Conservation (phyloP, 2,797 vertebrate species). For the Rhadinocentrus ornatus region DNA sequence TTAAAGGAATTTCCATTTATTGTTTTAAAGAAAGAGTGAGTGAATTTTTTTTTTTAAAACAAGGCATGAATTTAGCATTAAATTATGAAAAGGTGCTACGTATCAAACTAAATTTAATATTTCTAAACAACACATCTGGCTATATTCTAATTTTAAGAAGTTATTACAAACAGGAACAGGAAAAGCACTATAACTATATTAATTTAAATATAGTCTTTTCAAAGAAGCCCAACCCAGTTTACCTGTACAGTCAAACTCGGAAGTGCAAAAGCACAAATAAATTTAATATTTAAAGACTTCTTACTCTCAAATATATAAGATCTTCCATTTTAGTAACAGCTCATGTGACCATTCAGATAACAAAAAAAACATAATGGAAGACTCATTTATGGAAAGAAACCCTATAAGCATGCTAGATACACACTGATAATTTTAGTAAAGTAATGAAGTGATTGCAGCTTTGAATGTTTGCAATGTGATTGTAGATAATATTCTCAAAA, state of each 20-base stretch:
- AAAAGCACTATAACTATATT: slow-evolving; percentile 16
- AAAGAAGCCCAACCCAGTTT: slow-evolving; percentile 16
- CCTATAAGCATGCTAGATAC: background rate
- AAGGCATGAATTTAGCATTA: slow-evolving; percentile 54
- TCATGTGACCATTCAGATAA: slow-evolving; percentile 18
- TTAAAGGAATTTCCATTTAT: slow-evolving; percentile 45
- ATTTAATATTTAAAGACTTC: slow-evolving; percentile 23
- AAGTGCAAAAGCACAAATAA: slow-evolving; percentile 49
- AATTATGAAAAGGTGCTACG: slow-evolving; percentile 19
- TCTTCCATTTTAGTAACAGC: slow-evolving; percentile 23
- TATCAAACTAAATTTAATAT: slow-evolving; percentile 8
- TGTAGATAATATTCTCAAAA: slow-evolving; percentile 12
- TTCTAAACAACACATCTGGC: background rate
- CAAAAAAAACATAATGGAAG: slow-evolving; percentile 54
- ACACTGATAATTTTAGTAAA: slow-evolving; percentile 30
- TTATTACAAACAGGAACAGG: background rate
- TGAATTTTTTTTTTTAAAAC: slow-evolving; percentile 45
- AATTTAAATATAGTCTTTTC: slow-evolving; percentile 43
- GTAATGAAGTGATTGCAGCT: slow-evolving; percentile 16
- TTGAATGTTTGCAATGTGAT: slow-evolving; percentile 17
- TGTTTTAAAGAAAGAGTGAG: slow-evolving; percentile 40
- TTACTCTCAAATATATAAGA: background rate
- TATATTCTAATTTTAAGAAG: slow-evolving; percentile 23
- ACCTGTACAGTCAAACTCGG: slow-evolving; percentile 14
- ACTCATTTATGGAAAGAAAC: slow-evolving; percentile 36